Percentiles rank a stretch among this genome's conserved stretches.
phyloP scores from a whole-genome alignment of 2,888 invertebrate species.

The Andrena camellia region DNA sequence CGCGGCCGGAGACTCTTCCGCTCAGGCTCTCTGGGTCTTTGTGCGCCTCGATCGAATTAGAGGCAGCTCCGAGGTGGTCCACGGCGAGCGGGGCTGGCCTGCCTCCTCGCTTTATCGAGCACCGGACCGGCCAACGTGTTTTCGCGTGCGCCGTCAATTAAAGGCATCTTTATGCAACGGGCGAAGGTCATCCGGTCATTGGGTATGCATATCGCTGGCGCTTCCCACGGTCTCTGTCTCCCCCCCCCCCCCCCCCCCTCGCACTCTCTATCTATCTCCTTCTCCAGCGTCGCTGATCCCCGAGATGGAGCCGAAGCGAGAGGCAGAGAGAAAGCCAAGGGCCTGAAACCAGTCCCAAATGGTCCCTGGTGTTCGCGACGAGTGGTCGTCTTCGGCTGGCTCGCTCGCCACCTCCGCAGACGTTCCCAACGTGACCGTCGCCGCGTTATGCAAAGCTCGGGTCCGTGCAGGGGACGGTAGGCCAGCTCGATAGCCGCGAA shows the following conservation, averaged over 20 bases:
- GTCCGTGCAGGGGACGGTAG: conserved; percentile 20
- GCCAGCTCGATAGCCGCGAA: conserved; percentile 35
- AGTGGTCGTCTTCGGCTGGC: neutral
- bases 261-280: neutral
- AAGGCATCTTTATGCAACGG: conserved; percentile 84
- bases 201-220: conserved; percentile 81
- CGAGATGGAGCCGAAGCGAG: conserved; percentile 16
- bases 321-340: conserved; percentile 60
- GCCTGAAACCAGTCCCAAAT: conserved; percentile 78
- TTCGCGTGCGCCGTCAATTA: conserved; percentile 83
- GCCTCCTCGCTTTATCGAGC: conserved; percentile 72
- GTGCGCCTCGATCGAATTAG: conserved; percentile 58
- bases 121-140: conserved; percentile 77
- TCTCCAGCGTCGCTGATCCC: neutral
- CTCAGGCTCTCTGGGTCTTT: conserved; percentile 39
- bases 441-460: conserved; percentile 52
- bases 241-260: too few species aligned
- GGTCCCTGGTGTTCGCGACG: conserved; percentile 35
- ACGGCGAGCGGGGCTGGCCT: conserved; percentile 6
- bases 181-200: conserved; percentile 84
- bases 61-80: conserved; percentile 63
- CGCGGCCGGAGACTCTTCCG: neutral
- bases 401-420: conserved; percentile 22
- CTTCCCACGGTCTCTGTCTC: conserved; percentile 79
- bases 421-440: neutral